phyloP scores from a whole-genome alignment of 1,140 invertebrate species.

The Lepidotrigona ventralis region DNA sequence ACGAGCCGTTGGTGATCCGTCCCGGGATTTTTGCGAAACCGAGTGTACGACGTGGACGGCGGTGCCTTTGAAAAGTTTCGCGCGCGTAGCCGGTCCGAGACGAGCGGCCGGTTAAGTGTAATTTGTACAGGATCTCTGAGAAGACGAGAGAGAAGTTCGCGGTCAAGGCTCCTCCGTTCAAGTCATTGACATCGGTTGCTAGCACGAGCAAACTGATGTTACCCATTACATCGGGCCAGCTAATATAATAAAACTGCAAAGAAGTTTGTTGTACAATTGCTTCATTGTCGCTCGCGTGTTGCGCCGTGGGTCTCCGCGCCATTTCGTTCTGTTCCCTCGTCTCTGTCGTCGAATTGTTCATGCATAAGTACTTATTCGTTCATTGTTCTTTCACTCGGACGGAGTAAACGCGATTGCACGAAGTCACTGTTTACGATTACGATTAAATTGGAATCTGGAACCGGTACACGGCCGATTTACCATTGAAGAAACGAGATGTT shows the following conservation, averaged over 20 bases:
- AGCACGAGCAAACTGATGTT: constrained; percentile 59
- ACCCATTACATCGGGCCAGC: constrained; percentile 53
- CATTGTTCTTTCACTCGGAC: neutral
- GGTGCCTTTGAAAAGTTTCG: constrained; percentile 55
- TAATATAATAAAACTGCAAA: constrained; percentile 60
- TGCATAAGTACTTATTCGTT: neutral
- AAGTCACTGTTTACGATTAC: neutral
- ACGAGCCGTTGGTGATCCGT: constrained; percentile 34
- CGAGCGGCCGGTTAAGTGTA: constrained; percentile 54
- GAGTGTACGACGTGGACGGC: constrained; percentile 7
- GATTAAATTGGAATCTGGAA: neutral
- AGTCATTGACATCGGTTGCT: constrained; percentile 71
- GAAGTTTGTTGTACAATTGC: constrained; percentile 34
- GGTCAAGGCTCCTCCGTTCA: constrained; percentile 69
- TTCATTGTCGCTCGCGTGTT: constrained; percentile 29
- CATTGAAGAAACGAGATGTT: neutral
- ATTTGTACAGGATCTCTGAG: constrained; percentile 63
- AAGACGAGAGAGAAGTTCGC: constrained; percentile 67
- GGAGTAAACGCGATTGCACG: neutral
- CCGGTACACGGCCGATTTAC: neutral
- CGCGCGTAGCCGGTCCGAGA: constrained; percentile 25
- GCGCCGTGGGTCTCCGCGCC: neutral
- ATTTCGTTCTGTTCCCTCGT: neutral
- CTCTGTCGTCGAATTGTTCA: neutral
- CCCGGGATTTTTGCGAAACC: neutral